Base-by-base conservation (phyloP, 2,113 vertebrate species). In the Phycodurus eques region DNA sequence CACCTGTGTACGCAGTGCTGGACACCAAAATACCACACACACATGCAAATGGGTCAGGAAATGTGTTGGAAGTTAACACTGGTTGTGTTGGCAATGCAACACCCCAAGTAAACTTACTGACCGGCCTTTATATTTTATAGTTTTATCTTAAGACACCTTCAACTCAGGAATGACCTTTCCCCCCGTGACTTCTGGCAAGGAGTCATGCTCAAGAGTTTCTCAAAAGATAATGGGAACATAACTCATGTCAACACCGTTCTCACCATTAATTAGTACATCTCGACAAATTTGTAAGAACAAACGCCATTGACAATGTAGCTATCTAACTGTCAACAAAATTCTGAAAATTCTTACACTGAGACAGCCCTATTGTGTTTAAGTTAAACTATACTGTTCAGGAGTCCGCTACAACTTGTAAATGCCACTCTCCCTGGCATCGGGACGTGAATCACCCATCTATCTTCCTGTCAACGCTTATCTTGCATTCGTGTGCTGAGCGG, bases 11-110 rank as follows among this genome's bases (percentile, higher is more conserved):
- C n/a, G 15, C n/a, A 1, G 42, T 65, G 42, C 12, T 65, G 20
- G 9, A 47, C 63, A 46, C 20, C 63, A 46, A 66, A 47, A 66
- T 13, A 66, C 13, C 43, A 66, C 63, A 66, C 43, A 13, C 63
- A 17, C 44, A 22, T 66, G 63, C 63, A 66, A 66, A 66, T 47
- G 63, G 13, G n/a, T 66, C 63, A 15, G 43, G 12, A 47, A 47
- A 22, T 15, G 12, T 66, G 4, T 44, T 66, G 43, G 43, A 39
- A 39, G 35, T 39, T 39, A 66, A 15, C n/a, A 2, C 22, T 66
- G 43, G 6, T 66, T 47, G n/a, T 66, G 43, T 46, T 27, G n/a
- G 42, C 63, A 46, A 46, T 65, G 42, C 63, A 46, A 46, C 42
- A 65, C 43, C 0, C 20, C 22, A 60, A 44, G 63, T 20, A 42